Percentiles rank a stretch among this genome's conserved stretches.
phyloP scores from a whole-genome alignment of 2,113 vertebrate species.

The Hirundichthys speculiger region DNA sequence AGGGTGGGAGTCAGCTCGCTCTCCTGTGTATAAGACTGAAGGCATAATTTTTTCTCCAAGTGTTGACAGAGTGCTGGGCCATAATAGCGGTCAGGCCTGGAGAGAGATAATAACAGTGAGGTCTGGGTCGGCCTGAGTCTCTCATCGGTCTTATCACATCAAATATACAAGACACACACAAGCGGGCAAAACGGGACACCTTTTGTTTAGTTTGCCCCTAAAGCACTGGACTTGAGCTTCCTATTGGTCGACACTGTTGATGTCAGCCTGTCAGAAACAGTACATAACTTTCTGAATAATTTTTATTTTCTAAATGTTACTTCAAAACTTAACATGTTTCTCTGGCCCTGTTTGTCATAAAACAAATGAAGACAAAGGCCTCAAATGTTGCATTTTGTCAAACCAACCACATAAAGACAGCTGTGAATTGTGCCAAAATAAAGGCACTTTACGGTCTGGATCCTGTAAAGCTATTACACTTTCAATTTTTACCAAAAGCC shows the following conservation, averaged over 20 bases:
- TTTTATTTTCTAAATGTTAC: no score
- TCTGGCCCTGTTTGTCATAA: no score
- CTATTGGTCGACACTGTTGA: constrained; percentile 8
- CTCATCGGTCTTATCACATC: constrained; percentile 51
- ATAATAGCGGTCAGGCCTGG: constrained; percentile 44
- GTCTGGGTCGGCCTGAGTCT: constrained; percentile 46
- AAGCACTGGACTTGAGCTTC: not conserved
- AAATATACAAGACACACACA: constrained; percentile 7
- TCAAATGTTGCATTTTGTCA: no score
- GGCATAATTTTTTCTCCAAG: constrained; percentile 16
- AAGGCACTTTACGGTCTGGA: no score
- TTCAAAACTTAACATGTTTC: no score
- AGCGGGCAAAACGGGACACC: not conserved
- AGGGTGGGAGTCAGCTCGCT: constrained; percentile 19
- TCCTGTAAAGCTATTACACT: no score
- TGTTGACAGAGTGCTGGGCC: constrained; percentile 50
- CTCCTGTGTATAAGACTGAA: constrained; percentile 1
- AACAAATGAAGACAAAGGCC: no score
- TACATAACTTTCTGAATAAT: no score
- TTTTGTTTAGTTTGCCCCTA: constrained; percentile 38
- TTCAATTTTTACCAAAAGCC: no score
- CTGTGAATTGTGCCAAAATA: no score
- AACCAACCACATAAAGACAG: no score
- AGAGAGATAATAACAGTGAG: constrained; percentile 55
- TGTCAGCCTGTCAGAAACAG: not conserved